A percentile compares a stretch with the other conserved stretches of the same genome.
Evolutionary conservation across 2,888 invertebrate species (phyloP).

Genomic region (Griposia aprilina): DNA sequence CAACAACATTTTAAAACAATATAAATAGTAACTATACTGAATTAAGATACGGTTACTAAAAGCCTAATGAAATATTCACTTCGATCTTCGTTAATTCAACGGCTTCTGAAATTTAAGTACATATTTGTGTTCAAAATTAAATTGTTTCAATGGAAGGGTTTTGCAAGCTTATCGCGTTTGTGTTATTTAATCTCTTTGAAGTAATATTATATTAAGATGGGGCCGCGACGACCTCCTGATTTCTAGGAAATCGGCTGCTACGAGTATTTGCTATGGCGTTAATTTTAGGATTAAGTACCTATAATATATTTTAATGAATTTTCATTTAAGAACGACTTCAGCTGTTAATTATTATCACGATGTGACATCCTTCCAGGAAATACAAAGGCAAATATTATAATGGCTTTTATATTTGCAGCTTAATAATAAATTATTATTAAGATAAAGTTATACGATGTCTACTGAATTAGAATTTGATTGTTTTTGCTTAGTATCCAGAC

Average conservation of each 20-base stretch:
- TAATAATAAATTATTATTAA: not conserved
- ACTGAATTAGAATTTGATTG: not conserved
- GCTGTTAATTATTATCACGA: not conserved
- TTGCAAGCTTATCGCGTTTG: conserved; percentile 37
- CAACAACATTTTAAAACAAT: not conserved
- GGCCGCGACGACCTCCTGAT: not conserved
- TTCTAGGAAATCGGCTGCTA: conserved; percentile 18
- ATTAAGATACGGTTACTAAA: conserved; percentile 11
- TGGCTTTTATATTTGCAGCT: not conserved
- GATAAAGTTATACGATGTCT: not conserved
- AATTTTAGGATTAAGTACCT: not conserved
- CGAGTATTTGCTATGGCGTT: conserved; percentile 11
- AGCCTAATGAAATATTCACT: conserved; percentile 47
- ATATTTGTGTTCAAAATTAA: conserved; percentile 52
- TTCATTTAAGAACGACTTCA: not conserved
- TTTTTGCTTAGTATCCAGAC: not conserved
- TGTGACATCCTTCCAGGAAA: not conserved
- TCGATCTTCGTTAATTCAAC: conserved; percentile 47
- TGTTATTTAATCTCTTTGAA: conserved; percentile 60
- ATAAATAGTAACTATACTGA: too few relatives aligned
- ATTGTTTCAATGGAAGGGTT: conserved; percentile 38
- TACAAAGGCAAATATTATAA: not conserved
- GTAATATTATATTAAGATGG: conserved; percentile 39
- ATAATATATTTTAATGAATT: not conserved
- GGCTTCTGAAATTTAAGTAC: conserved; percentile 29